Conservation (phyloP, 92 coral and sea anemone species). For the Phenganax marumi region DNA sequence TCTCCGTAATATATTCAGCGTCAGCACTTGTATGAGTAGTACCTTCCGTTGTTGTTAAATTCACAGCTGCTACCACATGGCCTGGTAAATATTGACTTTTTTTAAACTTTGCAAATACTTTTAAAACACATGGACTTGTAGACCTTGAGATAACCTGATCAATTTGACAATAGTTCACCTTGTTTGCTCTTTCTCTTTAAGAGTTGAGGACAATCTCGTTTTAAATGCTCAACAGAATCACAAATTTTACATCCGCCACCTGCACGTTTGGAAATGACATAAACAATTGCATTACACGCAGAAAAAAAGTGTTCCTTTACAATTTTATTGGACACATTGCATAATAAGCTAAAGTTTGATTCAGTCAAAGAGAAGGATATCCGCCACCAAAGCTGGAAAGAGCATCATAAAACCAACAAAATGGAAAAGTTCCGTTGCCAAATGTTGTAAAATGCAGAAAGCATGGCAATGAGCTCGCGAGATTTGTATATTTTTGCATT, state of each 20-base stretch:
- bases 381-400: too few relatives aligned
- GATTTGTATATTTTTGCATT: too few relatives aligned
- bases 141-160: background rate
- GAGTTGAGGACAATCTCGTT: slow-evolving; percentile 81
- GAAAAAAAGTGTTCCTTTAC: background rate
- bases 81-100: background rate
- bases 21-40: slow-evolving; percentile 30
- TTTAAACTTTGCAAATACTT: background rate
- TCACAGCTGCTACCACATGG: background rate
- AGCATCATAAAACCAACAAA: too few relatives aligned
- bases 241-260: slow-evolving; percentile 91
- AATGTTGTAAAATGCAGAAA: too few relatives aligned
- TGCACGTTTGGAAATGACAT: background rate
- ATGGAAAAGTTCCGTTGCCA: too few relatives aligned
- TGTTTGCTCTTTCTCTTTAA: background rate
- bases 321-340: too few relatives aligned
- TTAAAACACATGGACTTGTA: background rate
- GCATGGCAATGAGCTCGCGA: too few relatives aligned
- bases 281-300: background rate
- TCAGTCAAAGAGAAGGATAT: too few relatives aligned
- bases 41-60: background rate
- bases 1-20: slow-evolving; percentile 2
- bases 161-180: slow-evolving; percentile 5
- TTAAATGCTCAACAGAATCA: slow-evolving; percentile 93
- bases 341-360: too few relatives aligned